Base-by-base conservation (phyloP, 2,797 vertebrate species). In the Threskiornis aethiopicus region DNA sequence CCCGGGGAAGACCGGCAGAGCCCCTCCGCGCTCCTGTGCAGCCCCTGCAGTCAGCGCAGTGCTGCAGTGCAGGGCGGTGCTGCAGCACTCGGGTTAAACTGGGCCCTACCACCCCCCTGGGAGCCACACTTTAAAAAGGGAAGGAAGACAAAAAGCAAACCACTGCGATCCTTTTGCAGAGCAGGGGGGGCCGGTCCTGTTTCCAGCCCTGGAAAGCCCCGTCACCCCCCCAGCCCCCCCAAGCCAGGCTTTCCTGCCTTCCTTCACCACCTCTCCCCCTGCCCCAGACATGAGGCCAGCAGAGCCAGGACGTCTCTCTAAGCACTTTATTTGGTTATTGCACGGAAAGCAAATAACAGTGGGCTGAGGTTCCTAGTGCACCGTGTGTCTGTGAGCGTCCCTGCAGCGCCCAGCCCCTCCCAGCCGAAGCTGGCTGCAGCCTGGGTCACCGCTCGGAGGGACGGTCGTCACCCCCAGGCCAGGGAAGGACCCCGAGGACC, bases 251-350 rank as follows among this genome's bases (percentile, higher is more conserved):
- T 47, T 70, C 35, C 59, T 21, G 3, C 46, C 22, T 35, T 8
- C 59, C n/a, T 51, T 33, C n/a, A 2, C 21, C 54, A 1, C 3
- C 15, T 35, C 39, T 24, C 10, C 6, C 16, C 22, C 9, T 10
- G 11, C 7, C n/a, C 37, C n/a, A 31, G 41, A 28, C 9, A 65
- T 3, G 5, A 80, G 42, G 18, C 33, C n/a, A 57, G 35, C 52
- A 54, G 44, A 92, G 44, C 18, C 29, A 0, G 44, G 35, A 33
- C 7, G 6, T 96, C 84, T 97, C 93, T 3, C 31, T 97, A 98
- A 98, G 98, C 98, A 98, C 97, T 98, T 98, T 95, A 96, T 98
- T 98, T 94, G 95, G 97, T 98, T 98, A 98, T 98, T 98, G 98
- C 98, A 98, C 96, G 85, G 95, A 97, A 96, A 98, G 98, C 98